A percentile compares a stretch with the other conserved stretches of the same genome.
Evolutionary conservation across 1,140 invertebrate genomes (phyloP).

Genomic region (Drosophila yakuba): DNA sequence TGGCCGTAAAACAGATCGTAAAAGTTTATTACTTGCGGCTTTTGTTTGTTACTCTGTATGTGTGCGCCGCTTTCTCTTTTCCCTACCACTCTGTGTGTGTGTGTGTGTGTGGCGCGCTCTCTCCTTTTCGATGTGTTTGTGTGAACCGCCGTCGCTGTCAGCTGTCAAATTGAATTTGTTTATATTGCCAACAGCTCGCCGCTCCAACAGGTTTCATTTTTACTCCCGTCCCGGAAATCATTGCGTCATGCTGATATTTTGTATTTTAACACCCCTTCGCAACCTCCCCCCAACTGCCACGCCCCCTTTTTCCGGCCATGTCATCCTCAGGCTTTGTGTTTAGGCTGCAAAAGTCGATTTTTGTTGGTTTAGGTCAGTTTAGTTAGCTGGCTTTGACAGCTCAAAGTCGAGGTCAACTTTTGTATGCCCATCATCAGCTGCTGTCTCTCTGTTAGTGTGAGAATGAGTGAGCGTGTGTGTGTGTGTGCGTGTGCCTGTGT

Average conservation of each 20-base stretch:
- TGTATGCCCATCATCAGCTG: slow-evolving; percentile 77
- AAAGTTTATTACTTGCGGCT: slow-evolving; percentile 84
- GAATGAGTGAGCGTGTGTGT: slow-evolving; percentile 15
- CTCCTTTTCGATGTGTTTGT: slow-evolving; percentile 7
- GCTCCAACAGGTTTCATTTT: slow-evolving; percentile 81
- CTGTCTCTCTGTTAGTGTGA: slow-evolving; percentile 42
- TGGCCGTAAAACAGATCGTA: slow-evolving; percentile 82
- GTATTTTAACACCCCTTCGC: slow-evolving; percentile 73
- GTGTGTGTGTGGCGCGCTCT: slow-evolving; percentile 9
- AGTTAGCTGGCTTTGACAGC: slow-evolving; percentile 83
- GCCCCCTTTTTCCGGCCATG: slow-evolving; percentile 39
- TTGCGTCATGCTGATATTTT: slow-evolving; percentile 84
- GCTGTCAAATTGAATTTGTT: slow-evolving; percentile 85
- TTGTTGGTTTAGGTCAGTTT: slow-evolving; percentile 84
- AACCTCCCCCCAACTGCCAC: not conserved
- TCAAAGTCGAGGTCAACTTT: slow-evolving; percentile 84
- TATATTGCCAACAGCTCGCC: slow-evolving; percentile 76
- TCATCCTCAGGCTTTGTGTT: slow-evolving; percentile 75
- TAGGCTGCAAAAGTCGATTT: slow-evolving; percentile 77
- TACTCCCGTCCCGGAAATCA: slow-evolving; percentile 79
- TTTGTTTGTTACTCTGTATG: slow-evolving; percentile 49
- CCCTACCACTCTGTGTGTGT: not conserved
- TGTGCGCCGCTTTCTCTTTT: slow-evolving; percentile 29
- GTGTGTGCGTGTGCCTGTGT: slow-evolving; percentile 7
- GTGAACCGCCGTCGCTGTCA: slow-evolving; percentile 69